Base-by-base conservation (phyloP, 1,140 invertebrate genomes). In the Zaprionus kolodkinae region DNA sequence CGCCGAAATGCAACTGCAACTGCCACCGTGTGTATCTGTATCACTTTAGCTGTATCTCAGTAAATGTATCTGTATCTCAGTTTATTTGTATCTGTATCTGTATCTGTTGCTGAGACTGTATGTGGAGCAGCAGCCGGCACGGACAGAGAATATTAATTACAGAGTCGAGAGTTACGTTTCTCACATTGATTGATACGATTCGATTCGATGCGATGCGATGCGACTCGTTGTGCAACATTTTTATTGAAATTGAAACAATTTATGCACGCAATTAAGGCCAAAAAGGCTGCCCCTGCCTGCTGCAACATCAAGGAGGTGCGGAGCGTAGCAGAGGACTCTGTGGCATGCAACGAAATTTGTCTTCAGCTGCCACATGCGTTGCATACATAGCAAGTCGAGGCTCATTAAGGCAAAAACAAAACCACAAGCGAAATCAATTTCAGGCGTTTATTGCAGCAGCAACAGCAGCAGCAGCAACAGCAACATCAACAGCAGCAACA, bases 221-320 rank as follows among this genome's bases (percentile, higher is more conserved):
- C 61, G 38, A 21, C 27, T 36, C 52, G 78, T 85, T 85, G 80
- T 84, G 78, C 81, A 78, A 85, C 81, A 81, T 85, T 80, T 69
- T 88, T 88, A 88, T 87, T 87, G 84, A 88, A 87, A 87, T 87
- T 84, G 85, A 72, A 78, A 72, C 84, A 87, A 88, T 88, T 88
- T 88, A 88, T 88, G 75, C 85, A 88, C 85, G 84, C 86, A 88
- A 88, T 88, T 88, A 88, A 88, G 81, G 65, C 81, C 71, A 54
- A 62, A 62, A 84, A 81, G 52, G 71, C 57, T 25, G 64, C 67
- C 45, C 50, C 66, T 33, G 30, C 33, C 48, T 48, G 21, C 25
- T 52, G 50, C 35, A 35, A 38, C 45, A 59, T 57, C 56, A 56
- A 64, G 73, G n/a, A n/a, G n/a, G n/a, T n/a, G n/a, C n/a, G n/a